phyloP scores from a whole-genome alignment of 2,888 invertebrate genomes.

The Pollenia angustigena region DNA sequence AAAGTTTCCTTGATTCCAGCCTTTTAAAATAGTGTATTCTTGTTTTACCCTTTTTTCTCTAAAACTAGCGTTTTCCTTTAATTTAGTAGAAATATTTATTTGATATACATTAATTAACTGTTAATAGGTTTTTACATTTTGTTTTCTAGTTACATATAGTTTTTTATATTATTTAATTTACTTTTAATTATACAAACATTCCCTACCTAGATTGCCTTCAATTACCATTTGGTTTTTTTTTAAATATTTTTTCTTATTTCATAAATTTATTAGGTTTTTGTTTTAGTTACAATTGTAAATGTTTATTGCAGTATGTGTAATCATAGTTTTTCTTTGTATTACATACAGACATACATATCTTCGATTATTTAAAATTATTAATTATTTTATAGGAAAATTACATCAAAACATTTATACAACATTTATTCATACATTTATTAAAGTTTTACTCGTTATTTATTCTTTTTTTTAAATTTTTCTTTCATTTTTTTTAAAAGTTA shows the following conservation, averaged over 20 bases:
- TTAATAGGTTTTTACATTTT: constrained; percentile 54
- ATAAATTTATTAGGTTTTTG: constrained; percentile 38
- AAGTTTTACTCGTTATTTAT: neutral
- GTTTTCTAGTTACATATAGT: constrained; percentile 35
- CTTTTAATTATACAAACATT: constrained; percentile 75
- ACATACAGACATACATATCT: neutral
- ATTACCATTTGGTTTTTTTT: constrained; percentile 73
- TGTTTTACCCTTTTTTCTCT: neutral
- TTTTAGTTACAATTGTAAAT: constrained; percentile 51
- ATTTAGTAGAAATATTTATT: constrained; percentile 48
- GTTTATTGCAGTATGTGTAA: constrained; percentile 62
- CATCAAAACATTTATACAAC: constrained; percentile 72
- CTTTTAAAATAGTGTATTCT: neutral
- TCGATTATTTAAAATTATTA: constrained; percentile 24
- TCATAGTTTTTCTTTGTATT: constrained; percentile 12
- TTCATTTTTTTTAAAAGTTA: neutral
- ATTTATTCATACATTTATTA: constrained; percentile 55
- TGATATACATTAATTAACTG: constrained; percentile 36
- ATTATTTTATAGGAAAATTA: constrained; percentile 60
- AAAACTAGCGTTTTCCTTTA: constrained; percentile 4
- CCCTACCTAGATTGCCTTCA: constrained; percentile 82
- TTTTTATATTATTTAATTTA: constrained; percentile 10
- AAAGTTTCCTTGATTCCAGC: neutral
- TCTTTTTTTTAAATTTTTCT: constrained; percentile 1
- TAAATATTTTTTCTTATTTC: constrained; percentile 43